These are phyloP conservation scores for Linurgus olivaceus DNA, from an alignment of 2,797 vertebrate species.

Conservation along the genomic window DNA sequence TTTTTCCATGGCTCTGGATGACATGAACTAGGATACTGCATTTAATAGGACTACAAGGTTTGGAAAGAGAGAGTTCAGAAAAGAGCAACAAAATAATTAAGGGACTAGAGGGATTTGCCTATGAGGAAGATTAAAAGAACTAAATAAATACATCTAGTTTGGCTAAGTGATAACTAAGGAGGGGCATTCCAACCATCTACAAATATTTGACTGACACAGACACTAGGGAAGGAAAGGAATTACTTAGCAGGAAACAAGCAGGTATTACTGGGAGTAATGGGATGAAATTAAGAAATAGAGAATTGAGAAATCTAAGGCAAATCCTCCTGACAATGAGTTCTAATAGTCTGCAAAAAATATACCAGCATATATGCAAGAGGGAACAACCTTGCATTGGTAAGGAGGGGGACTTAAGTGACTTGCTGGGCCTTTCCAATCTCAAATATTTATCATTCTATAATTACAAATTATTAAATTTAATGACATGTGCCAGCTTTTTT, in stretches of 20 bases:
- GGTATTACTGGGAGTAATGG: background rate
- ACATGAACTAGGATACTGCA: background rate
- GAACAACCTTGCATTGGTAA: slow-evolving; percentile 1
- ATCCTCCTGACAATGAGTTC: slow-evolving; percentile 36
- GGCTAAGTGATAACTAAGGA: slow-evolving; percentile 42
- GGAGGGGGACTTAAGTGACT: slow-evolving; percentile 4
- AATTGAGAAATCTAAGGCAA: slow-evolving; percentile 46
- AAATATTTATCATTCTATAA: slow-evolving; percentile 68
- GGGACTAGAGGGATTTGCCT: slow-evolving; percentile 43
- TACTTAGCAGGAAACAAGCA: slow-evolving; percentile 33
- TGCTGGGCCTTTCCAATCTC: slow-evolving; percentile 48
- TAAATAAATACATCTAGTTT: slow-evolving; percentile 66
- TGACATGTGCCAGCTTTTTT: background rate
- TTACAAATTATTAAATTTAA: slow-evolving; percentile 66
- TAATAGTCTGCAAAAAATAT: background rate
- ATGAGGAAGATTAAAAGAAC: slow-evolving; percentile 60
- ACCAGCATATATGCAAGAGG: background rate
- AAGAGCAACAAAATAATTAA: slow-evolving; percentile 66
- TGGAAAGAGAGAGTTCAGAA: slow-evolving; percentile 16
- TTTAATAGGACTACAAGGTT: background rate
- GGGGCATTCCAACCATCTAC: slow-evolving; percentile 26
- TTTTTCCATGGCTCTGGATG: background rate
- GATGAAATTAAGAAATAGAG: slow-evolving; percentile 53
- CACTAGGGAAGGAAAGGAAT: slow-evolving; percentile 35
- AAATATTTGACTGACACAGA: slow-evolving; percentile 65